phyloP scores from a whole-genome alignment of 2,888 invertebrate genomes.

The Spicauda simplicius region DNA sequence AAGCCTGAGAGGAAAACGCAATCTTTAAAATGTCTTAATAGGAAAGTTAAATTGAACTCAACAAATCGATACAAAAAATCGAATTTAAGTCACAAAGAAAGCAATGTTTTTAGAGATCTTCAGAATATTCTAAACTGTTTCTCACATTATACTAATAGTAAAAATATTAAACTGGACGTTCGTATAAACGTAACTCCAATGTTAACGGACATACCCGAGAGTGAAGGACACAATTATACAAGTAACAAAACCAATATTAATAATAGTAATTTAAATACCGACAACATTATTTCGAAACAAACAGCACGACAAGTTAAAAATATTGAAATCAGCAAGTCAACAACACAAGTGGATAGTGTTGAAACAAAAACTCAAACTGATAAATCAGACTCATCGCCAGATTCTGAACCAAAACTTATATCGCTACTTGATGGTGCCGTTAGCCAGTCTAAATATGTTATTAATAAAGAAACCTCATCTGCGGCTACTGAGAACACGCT shows the following conservation, averaged over 20 bases:
- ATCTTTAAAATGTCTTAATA: slow-evolving; percentile 40
- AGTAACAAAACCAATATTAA: slow-evolving; percentile 9
- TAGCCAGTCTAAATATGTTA: slow-evolving; percentile 60
- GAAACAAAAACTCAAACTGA: background rate
- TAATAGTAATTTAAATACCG: slow-evolving; percentile 7
- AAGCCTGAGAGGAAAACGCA: slow-evolving; percentile 37
- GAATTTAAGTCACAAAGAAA: slow-evolving; percentile 40
- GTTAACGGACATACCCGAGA: background rate
- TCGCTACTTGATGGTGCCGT: slow-evolving; percentile 62
- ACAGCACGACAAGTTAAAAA: background rate
- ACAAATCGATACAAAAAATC: slow-evolving; percentile 50
- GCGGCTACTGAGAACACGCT: slow-evolving; percentile 18
- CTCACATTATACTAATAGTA: slow-evolving; percentile 50
- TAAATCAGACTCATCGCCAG: slow-evolving; percentile 6
- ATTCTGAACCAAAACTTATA: slow-evolving; percentile 53
- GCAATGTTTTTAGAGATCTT: slow-evolving; percentile 51
- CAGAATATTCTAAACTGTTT: slow-evolving; percentile 60
- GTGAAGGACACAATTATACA: slow-evolving; percentile 36
- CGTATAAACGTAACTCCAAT: slow-evolving; percentile 59
- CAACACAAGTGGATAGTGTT: background rate
- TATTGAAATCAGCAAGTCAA: no score
- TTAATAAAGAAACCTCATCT: slow-evolving; percentile 47
- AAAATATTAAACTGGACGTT: slow-evolving; percentile 62
- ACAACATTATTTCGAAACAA: slow-evolving; percentile 8
- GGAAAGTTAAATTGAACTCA: slow-evolving; percentile 48